Percentiles rank a stretch among this genome's conserved stretches.
Evolutionary conservation across 2,113 vertebrate species (phyloP).

Genomic region (Mormoops blainvillei): DNA sequence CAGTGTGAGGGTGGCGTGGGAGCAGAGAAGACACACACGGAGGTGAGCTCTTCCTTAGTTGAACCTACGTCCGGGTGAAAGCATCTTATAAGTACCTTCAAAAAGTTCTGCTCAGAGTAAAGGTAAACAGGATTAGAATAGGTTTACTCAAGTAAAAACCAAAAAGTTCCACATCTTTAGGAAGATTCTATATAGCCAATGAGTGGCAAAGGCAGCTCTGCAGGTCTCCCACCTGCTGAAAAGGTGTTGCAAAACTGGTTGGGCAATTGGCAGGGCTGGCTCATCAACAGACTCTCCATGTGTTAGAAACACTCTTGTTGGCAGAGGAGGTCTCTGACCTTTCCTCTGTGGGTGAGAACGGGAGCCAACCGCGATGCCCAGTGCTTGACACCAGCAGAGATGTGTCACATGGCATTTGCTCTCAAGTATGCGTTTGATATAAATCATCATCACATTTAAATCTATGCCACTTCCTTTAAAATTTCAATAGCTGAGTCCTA

Average conservation of each 20-base stretch:
- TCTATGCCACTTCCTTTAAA: neutral
- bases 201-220: neutral
- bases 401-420: neutral
- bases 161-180: neutral
- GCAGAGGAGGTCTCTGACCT: constrained; percentile 40
- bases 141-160: neutral
- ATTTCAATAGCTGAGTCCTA: neutral
- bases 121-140: neutral
- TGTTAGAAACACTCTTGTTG: neutral
- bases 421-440: neutral
- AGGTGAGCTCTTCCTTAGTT: neutral
- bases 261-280: neutral
- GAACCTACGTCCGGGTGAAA: neutral
- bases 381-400: neutral
- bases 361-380: neutral
- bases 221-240: too few relatives aligned
- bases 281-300: rapidly evolving
- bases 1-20: rapidly evolving
- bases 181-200: neutral
- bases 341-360: neutral
- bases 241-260: neutral
- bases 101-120: neutral
- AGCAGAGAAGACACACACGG: neutral
- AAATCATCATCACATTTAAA: neutral
- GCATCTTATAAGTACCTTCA: neutral